Conservation (phyloP, 2,888 invertebrate genomes). For the Lochmaea crataegi region DNA sequence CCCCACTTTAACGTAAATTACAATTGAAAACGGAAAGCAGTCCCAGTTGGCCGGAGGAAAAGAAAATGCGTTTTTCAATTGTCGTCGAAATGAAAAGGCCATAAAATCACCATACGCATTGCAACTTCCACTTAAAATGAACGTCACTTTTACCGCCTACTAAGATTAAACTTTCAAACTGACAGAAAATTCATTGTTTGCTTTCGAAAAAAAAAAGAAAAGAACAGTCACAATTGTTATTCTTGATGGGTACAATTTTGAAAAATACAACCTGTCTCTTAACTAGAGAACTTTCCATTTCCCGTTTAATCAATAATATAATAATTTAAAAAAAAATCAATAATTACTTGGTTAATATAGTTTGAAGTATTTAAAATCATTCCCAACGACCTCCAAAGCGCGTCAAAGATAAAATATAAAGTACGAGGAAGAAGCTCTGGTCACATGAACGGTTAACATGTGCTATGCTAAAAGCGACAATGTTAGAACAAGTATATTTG, state of each 20-base stretch:
- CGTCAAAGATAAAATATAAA: too few relatives aligned
- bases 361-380: too few relatives aligned
- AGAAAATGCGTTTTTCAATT: conserved; percentile 35
- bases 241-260: background rate
- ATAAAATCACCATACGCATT: conserved; percentile 42
- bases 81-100: conserved; percentile 30
- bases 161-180: conserved; percentile 28
- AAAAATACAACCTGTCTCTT: background rate
- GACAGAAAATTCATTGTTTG: conserved; percentile 31
- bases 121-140: conserved; percentile 33
- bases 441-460: too few relatives aligned
- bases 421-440: too few relatives aligned
- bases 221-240: background rate
- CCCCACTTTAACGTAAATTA: conserved; percentile 2
- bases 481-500: too few relatives aligned
- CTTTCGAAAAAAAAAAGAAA: conserved; percentile 15
- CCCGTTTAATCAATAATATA: too few relatives aligned
- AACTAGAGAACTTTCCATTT: too few relatives aligned
- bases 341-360: too few relatives aligned
- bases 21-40: conserved; percentile 18
- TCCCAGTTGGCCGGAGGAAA: conserved; percentile 22
- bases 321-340: too few relatives aligned
- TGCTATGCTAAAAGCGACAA: too few relatives aligned
- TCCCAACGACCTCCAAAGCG: too few relatives aligned
- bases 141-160: conserved; percentile 33